Evolutionary conservation across 2,888 invertebrate genomes (phyloP), one percentile per base, ranked within the genome.

Genomic region (Hemistola chrysoprasaria): DNA sequence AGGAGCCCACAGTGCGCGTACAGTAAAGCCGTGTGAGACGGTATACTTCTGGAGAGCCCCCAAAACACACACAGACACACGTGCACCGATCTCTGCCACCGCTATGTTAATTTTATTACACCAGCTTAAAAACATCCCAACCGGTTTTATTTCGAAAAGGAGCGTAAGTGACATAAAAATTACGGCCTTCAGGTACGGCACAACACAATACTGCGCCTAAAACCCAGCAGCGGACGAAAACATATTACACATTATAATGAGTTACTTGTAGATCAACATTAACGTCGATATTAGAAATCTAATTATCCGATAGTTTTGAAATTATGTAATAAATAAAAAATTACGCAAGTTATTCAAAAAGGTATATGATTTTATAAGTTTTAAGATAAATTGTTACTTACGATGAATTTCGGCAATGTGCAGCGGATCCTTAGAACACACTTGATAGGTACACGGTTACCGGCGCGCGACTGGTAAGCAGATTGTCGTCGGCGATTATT

Each of bases 41-140:
- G 3, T 20, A 22, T 34, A 39, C 38, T 38, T 34, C 38, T 30
- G 38, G 48, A 57, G 40, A 51, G 53, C 57, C 61, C 66, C 65
- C 53, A 62, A 71, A 63, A 58, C 59, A 43, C 42, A 28, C 27
- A 45, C 42, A 57, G 50, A 50, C 56, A 61, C 71, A 65, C 71
- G 69, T 72, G 70, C 68, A 67, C 65, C 56, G 82, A 83, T 84
- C 76, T 71, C 73, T 59, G 59, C 55, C 72, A 68, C 64, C 59
- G 83, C 84, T 85, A 86, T 84, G 81, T 74, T 77, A 83, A 84
- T 86, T 86, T 86, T 85, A 85, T 83, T 81, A 82, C 79, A 74
- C 74, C 77, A 75, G 65, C 78, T 73, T 71, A 72, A 83, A 84
- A 79, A 71, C 60, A 80, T 75, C 73, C 68, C 61, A 78, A 86